These are phyloP conservation scores for Galeopterus variegatus DNA, from an alignment of 2,113 vertebrate species.

Conservation along the genomic window DNA sequence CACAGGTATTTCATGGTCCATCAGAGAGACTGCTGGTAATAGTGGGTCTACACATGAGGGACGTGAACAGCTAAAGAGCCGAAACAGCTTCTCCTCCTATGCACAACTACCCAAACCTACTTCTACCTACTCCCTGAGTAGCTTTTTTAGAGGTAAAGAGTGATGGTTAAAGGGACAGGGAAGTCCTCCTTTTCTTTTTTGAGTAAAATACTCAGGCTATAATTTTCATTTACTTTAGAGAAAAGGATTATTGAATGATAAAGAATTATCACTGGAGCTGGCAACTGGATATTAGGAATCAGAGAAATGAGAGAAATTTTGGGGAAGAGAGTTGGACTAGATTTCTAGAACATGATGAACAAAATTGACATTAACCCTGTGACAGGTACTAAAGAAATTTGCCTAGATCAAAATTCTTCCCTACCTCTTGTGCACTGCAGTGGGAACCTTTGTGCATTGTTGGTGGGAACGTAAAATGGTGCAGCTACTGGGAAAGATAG, in stretches of 20 bases:
- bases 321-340: background rate
- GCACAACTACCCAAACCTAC: conserved; percentile 90
- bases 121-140: conserved; percentile 95
- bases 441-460: background rate
- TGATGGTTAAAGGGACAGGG: background rate
- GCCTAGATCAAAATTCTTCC: background rate
- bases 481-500: background rate
- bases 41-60: conserved; percentile 85
- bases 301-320: conserved; percentile 28
- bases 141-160: conserved; percentile 95
- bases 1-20: conserved; percentile 97
- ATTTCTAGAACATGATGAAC: conserved; percentile 31
- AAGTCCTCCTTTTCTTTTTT: background rate
- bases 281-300: background rate
- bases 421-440: background rate
- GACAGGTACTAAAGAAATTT: conserved; percentile 13
- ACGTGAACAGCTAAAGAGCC: conserved; percentile 90
- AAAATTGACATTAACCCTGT: background rate
- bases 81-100: conserved; percentile 84
- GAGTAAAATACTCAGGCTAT: background rate
- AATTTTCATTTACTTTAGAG: conserved; percentile 56
- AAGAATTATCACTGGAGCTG: conserved; percentile 28
- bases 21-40: conserved; percentile 94
- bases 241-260: conserved; percentile 37
- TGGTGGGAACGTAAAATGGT: conserved; percentile 9